Base-by-base conservation (phyloP, 2,797 vertebrate species). In the Acipenser ruthenus region DNA sequence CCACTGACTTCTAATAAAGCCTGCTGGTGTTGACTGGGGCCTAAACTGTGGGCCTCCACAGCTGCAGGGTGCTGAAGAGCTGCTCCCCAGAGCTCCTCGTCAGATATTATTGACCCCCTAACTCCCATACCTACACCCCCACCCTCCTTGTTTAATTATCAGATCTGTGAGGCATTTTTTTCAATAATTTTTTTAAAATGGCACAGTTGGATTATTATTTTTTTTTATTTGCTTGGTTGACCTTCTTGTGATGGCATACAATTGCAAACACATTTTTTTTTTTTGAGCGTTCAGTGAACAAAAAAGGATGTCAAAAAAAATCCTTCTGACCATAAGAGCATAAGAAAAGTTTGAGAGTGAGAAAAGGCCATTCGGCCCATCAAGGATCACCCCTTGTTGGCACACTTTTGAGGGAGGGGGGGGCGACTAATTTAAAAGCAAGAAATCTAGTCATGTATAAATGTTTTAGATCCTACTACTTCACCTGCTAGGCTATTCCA, bases 1-100 rank as follows among this genome's bases (percentile, higher is more conserved):
- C 82, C 85, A 79, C 63, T 82, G 77, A 69, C 81, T 80, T 75
- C 77, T 59, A 58, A 73, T 70, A 69, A 69, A 75, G 71, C 68
- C 73, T 67, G 63, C 68, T 67, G 72, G 66, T 81, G 83, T 80
- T 69, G 71, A 80, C 77, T 72, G 70, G 76, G 77, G 79, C 73
- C 73, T 77, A 6, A 10, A 70, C 68, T 58, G 9, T 49, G 12
- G 49, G 50, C 10, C 64, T 50, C 15, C 9, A 15, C 50, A 23
- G 68, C 49, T 9, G 65, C 51, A 64, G 49, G 62, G 66, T 79
- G 75, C 78, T 76, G 72, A 77, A 78, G 64, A 70, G 60, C 61
- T 10, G 71, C 71, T 72, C 62, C 10, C n/a, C 63, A 64, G 60
- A 69, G 66, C 76, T 77, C 15, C 65, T 67, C 69, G 67, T 72